A percentile compares a stretch with the other conserved stretches of the same genome.
Evolutionary conservation across 2,797 vertebrate genomes (phyloP).

Genomic region (Dromococcyx pavoninus): DNA sequence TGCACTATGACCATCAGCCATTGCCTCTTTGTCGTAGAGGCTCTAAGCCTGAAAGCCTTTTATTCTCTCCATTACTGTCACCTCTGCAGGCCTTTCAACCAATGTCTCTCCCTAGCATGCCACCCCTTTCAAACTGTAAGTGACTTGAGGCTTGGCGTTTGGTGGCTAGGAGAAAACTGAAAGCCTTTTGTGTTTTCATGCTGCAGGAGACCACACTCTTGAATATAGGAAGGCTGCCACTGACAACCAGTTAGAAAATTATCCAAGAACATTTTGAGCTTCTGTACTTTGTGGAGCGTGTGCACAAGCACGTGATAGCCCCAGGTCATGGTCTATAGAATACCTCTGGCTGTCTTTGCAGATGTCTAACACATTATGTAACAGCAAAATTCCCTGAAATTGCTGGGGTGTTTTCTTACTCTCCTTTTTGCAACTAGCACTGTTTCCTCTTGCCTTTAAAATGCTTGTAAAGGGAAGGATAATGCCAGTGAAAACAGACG

Average conservation of each 20-base stretch:
- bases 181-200: background rate
- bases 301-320: background rate
- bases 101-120: background rate
- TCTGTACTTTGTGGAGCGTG: background rate
- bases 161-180: background rate
- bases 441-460: slow-evolving; percentile 31
- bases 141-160: background rate
- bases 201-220: background rate
- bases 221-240: background rate
- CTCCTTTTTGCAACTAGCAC: background rate
- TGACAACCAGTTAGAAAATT: background rate
- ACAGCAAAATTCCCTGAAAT: background rate
- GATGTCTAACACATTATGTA: slow-evolving; percentile 16
- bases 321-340: background rate
- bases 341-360: background rate
- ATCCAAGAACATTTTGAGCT: background rate
- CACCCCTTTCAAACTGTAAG: background rate
- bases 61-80: background rate
- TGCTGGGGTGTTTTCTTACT: background rate
- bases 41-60: background rate
- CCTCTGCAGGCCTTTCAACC: background rate
- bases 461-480: background rate
- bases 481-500: slow-evolving; percentile 46
- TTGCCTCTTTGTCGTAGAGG: background rate
- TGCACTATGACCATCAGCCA: rapidly evolving